Percentiles rank a stretch among this genome's conserved stretches.
phyloP scores from a whole-genome alignment of 2,797 vertebrate genomes.

The Argya squamiceps region DNA sequence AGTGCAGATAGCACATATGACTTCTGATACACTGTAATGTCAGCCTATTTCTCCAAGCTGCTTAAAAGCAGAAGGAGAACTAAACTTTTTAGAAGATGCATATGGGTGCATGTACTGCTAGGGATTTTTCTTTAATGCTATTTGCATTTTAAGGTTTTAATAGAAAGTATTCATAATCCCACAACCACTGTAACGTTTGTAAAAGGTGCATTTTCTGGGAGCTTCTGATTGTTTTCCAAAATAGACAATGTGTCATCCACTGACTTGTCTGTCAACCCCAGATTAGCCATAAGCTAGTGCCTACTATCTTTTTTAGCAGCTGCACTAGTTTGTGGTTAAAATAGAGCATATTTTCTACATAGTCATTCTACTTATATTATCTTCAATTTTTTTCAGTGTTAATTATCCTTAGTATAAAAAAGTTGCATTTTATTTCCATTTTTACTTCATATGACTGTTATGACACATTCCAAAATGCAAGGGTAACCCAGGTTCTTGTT shows the following conservation, averaged over 20 bases:
- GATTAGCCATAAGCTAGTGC: neutral
- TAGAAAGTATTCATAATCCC: neutral
- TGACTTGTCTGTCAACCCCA: neutral
- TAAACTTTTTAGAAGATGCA: neutral
- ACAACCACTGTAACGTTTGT: neutral
- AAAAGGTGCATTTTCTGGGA: neutral
- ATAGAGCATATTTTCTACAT: neutral
- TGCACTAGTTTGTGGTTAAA: neutral
- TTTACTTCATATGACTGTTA: neutral
- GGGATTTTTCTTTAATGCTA: neutral
- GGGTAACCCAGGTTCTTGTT: neutral
- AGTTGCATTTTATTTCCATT: neutral
- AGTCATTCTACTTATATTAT: neutral
- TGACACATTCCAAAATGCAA: neutral
- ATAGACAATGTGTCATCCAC: neutral
- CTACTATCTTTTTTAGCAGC: neutral
- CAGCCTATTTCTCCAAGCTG: neutral
- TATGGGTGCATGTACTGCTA: neutral
- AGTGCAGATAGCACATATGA: neutral
- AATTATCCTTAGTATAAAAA: neutral
- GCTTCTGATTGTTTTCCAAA: neutral
- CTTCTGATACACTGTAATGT: neutral
- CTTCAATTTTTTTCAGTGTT: neutral
- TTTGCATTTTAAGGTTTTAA: neutral
- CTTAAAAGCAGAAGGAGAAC: neutral